Base-by-base conservation (phyloP, 2,113 vertebrate genomes). In the Oriolus oriolus region DNA sequence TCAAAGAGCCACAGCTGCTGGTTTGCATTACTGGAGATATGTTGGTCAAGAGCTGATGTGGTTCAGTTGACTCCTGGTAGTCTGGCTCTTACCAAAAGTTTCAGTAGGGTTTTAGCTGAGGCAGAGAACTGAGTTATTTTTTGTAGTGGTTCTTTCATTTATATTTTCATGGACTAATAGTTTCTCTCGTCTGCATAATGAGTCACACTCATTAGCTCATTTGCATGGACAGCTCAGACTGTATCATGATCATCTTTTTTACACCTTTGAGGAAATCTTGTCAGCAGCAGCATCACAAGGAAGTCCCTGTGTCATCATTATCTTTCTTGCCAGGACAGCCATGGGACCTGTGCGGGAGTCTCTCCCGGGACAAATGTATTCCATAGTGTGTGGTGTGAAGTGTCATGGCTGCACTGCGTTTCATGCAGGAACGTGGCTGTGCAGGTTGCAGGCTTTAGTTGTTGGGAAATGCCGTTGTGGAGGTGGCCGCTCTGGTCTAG, bases 391-490 rank as follows among this genome's bases (percentile, higher is more conserved):
- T 53, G 69, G 6, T 69, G 28, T 59, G 71, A 47, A 21, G 33
- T 61, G 1, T 79, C 45, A 4, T 28, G 31, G 56, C 37, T 57
- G n/a, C 28, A 1, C 24, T 22, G 41, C 3, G 2, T 47, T 54
- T 42, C 20, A 2, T 28, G 19, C 37, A 44, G 64, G 41, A 65
- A 3, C 1, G 0, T 4, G 70, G 15, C 37, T 50, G 39, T 37
- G 42, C 26, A 31, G 45, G 5, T 31, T 28, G 44, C 35, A 60
- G 59, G 28, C 54, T 81, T 20, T 7, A 15, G 6, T 10, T 23
- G 9, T 24, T 44, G 35, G 0, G 1, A 44, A 4, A 33, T 63
- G 45, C 39, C 0, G 0, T 31, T 50, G 28, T 41, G 28, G 26
- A 7, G 35, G 24, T 49, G 31, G n/a, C 49, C 10, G 3, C 42